phyloP scores from a whole-genome alignment of 2,888 invertebrate species.

The Synergus japonicus region DNA sequence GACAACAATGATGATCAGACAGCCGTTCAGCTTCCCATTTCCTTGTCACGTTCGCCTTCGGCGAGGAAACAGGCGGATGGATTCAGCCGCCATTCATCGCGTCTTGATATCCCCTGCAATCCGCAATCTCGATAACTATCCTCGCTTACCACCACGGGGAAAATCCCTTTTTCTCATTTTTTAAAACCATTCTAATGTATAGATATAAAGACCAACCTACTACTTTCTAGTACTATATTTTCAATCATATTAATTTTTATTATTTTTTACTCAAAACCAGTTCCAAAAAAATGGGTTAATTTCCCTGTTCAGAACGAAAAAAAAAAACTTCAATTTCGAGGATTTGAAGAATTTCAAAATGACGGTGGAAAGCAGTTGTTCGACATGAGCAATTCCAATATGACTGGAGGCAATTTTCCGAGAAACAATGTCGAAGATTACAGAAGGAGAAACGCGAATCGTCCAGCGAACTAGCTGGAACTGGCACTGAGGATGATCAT shows the following conservation, averaged over 20 bases:
- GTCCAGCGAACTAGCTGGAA: constrained; percentile 56
- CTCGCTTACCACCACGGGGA: constrained; percentile 55
- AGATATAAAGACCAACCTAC: background rate
- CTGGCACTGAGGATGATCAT: constrained; percentile 72
- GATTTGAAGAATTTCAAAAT: background rate
- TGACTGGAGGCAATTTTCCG: constrained; percentile 69
- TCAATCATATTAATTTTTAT: too few relatives aligned
- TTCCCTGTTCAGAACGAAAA: background rate
- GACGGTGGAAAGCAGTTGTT: constrained; percentile 51
- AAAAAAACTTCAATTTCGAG: background rate
- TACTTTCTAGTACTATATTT: background rate
- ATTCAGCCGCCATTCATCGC: constrained; percentile 65
- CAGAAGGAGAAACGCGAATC: constrained; percentile 58
- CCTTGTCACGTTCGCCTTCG: constrained; percentile 60
- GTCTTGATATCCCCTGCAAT: constrained; percentile 64
- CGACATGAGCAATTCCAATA: constrained; percentile 73
- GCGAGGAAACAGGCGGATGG: constrained; percentile 65
- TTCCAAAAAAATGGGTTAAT: background rate
- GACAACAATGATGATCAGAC: constrained; percentile 68
- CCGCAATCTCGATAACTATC: constrained; percentile 68
- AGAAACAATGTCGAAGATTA: constrained; percentile 75
- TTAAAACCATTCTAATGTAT: background rate
- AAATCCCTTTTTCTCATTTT: too few relatives aligned
- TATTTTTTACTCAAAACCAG: too few relatives aligned
- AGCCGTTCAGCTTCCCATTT: constrained; percentile 63